Evolutionary conservation across 2,888 invertebrate genomes (phyloP), one percentile per base, ranked within the genome.

Genomic region (Pristionchus entomophagus): DNA sequence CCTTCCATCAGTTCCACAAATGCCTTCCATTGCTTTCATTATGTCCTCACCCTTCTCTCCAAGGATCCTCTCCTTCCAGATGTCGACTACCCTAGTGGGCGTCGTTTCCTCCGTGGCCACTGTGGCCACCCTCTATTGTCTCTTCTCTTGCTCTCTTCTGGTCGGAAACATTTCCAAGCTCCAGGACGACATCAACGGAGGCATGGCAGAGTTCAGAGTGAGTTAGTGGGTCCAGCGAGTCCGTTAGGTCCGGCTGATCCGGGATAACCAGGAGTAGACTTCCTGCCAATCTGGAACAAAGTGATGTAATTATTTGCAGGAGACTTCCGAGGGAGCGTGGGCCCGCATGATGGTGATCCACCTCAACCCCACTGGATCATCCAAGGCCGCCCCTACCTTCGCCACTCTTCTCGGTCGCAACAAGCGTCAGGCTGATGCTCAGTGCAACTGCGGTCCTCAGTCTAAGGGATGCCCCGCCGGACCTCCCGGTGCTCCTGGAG

Each of bases 401-500:
- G 81, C 87, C 53, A 89, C 89, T 45, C 88, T 91, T 38, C 89
- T 91, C 88, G 91, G 91, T 53, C 77, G 85, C 49, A 81, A 81
- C 69, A 88, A 90, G 84, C 88, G 91, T 87, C 78, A 80, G 78
- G 87, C 88, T 45, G 87, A 88, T 84, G 90, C 88, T 26, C 88
- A 89, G 77, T 91, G 91, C 86, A 90, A 90, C 89, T 91, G 91
- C 84, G 91, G 91, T 84, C 88, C 89, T 56, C 87, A 88, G 62
- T 88, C 88, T 35, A 87, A 87, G n/a, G 89, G 87, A n/a, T 91
- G 91, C 86, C 91, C 91, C 86, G 89, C 90, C 77, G 91, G 91
- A 85, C 91, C 91, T 81, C 91, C 90, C 84, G 91, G 91, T 88
- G 86, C 89, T 73, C 91, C 90, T 35, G 91, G 91, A 89, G 87